Conservation (phyloP, 2,113 vertebrate species). For the Bujurquina vittata region DNA sequence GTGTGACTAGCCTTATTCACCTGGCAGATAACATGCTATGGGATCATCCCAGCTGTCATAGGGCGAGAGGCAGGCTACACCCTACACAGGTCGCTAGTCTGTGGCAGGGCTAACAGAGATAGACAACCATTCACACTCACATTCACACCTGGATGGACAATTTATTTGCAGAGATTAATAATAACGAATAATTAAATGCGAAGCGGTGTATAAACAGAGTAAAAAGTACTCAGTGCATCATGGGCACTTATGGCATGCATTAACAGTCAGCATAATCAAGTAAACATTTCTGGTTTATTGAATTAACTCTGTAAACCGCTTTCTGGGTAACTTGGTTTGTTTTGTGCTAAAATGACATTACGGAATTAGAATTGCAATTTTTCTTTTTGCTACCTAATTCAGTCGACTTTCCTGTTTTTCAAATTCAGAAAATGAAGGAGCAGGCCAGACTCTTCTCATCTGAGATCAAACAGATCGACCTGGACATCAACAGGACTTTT, state of each 20-base stretch:
- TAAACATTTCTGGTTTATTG: not conserved
- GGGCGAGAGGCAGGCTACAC: too few relatives aligned
- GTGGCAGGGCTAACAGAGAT: too few relatives aligned
- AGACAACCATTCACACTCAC: too few relatives aligned
- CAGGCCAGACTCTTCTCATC: slow-evolving; percentile 84
- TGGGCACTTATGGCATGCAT: fast-evolving
- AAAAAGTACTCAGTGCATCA: too few relatives aligned
- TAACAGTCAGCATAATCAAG: not conserved
- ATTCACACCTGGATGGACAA: too few relatives aligned
- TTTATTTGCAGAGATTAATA: too few relatives aligned
- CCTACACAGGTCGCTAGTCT: too few relatives aligned
- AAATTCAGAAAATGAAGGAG: slow-evolving; percentile 87
- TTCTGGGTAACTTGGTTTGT: too few relatives aligned
- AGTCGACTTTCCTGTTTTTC: not conserved
- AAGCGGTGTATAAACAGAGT: too few relatives aligned
- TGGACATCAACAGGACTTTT: slow-evolving; percentile 92
- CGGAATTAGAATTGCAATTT: not conserved
- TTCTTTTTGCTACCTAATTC: not conserved
- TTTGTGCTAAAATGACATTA: not conserved
- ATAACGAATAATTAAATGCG: too few relatives aligned
- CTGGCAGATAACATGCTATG: not conserved
- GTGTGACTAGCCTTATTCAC: not conserved
- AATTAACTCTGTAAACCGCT: too few relatives aligned
- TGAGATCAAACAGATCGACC: slow-evolving; percentile 92
- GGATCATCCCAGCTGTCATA: too few relatives aligned